Conservation (phyloP, 2,113 vertebrate species). For the Vanacampus margaritifer region DNA sequence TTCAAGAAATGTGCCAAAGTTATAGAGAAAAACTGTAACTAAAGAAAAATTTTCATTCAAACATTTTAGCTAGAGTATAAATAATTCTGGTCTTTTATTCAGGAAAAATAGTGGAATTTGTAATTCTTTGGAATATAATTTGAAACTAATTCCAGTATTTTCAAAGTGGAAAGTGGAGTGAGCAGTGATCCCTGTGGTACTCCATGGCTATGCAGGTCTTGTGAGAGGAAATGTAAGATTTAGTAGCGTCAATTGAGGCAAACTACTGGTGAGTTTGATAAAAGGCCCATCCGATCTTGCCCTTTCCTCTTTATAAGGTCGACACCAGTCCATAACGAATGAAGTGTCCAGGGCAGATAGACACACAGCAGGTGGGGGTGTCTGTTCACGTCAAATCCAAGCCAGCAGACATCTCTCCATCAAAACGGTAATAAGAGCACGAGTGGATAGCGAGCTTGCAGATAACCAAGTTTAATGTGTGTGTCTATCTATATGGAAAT, state of each 20-base stretch:
- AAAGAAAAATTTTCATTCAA: too few relatives aligned
- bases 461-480: conserved; percentile 71
- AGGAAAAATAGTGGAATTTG: too few relatives aligned
- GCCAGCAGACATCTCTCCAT: conserved; percentile 64
- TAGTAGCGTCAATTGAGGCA: conserved; percentile 4
- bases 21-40: too few relatives aligned
- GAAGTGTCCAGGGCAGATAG: conserved; percentile 54
- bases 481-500: conserved; percentile 80
- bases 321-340: conserved; percentile 54
- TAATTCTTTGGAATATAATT: background rate
- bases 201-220: background rate
- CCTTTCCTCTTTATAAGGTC: conserved; percentile 51
- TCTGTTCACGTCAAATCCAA: conserved; percentile 44
- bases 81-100: too few relatives aligned
- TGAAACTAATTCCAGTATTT: background rate
- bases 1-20: too few relatives aligned
- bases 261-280: background rate
- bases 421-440: conserved; percentile 64
- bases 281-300: conserved; percentile 19
- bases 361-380: conserved; percentile 12
- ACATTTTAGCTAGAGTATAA: too few relatives aligned
- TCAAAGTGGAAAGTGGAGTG: background rate
- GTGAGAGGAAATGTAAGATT: background rate
- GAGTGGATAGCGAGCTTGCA: conserved; percentile 52
- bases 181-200: background rate